phyloP scores from a whole-genome alignment of 2,888 invertebrate species.

The Leptopilina drosophilae region DNA sequence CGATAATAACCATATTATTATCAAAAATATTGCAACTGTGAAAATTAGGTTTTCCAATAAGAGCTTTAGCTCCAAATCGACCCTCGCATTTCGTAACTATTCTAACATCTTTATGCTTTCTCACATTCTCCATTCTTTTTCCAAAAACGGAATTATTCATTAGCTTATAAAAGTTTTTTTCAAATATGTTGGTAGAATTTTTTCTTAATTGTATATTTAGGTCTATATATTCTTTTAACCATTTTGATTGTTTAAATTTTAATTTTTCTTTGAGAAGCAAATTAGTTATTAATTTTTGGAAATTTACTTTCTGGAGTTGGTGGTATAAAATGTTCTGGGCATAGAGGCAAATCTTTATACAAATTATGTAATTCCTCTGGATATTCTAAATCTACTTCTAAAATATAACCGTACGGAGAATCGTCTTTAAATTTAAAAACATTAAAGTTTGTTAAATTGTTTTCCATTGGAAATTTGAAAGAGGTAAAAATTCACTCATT shows the following conservation, averaged over 20 bases:
- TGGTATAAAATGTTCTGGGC: constrained; percentile 42
- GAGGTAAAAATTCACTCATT: constrained; percentile 66
- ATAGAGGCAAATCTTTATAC: constrained; percentile 65
- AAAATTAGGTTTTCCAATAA: constrained; percentile 67
- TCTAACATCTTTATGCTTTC: constrained; percentile 66
- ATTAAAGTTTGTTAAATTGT: not conserved
- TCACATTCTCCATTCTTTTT: constrained; percentile 69
- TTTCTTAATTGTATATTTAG: constrained; percentile 11
- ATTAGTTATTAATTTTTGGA: constrained; percentile 45
- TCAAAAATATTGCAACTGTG: constrained; percentile 64
- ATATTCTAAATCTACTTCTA: constrained; percentile 55
- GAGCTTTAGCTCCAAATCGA: constrained; percentile 65
- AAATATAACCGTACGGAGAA: constrained; percentile 41
- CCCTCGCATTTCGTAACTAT: constrained; percentile 67
- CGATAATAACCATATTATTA: constrained; percentile 69
- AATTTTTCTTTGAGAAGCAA: constrained; percentile 62
- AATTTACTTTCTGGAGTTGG: constrained; percentile 22
- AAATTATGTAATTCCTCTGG: constrained; percentile 60
- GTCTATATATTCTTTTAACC: constrained; percentile 71
- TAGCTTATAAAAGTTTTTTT: constrained; percentile 53
- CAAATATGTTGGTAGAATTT: too few relatives aligned
- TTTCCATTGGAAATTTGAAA: constrained; percentile 64
- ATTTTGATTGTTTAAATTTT: constrained; percentile 71
- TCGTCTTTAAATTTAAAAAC: constrained; percentile 3
- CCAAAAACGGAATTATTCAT: constrained; percentile 58